Percentiles rank a stretch among this genome's conserved stretches.
phyloP scores from a whole-genome alignment of 1,140 invertebrate species.

The Agrypnia vestita region DNA sequence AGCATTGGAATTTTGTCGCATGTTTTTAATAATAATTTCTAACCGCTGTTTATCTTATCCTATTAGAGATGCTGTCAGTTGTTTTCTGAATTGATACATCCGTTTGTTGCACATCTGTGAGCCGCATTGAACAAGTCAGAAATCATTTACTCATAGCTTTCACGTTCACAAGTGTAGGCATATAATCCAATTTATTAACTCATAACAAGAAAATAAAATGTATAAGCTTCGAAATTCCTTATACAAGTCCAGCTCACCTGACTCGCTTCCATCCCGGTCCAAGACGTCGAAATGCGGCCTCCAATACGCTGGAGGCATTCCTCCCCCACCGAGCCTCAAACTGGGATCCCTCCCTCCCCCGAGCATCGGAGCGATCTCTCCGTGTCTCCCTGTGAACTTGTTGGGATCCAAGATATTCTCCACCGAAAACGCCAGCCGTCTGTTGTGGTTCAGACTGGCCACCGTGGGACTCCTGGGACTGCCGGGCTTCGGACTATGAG shows the following conservation, averaged over 20 bases:
- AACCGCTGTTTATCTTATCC: too few species aligned
- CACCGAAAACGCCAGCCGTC: constrained; percentile 87
- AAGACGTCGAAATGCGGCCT: constrained; percentile 75
- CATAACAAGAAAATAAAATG: too few species aligned
- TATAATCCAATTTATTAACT: too few species aligned
- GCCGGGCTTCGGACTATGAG: constrained; percentile 64
- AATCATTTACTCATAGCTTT: too few species aligned
- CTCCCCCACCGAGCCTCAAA: constrained; percentile 62
- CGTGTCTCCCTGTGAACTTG: constrained; percentile 84
- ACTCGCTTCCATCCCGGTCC: constrained; percentile 72
- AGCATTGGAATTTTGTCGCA: too few species aligned
- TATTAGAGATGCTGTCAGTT: too few species aligned
- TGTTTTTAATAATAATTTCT: too few species aligned
- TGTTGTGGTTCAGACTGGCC: constrained; percentile 63
- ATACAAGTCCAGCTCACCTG: constrained; percentile 71
- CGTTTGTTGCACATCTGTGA: too few species aligned
- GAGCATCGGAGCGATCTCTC: constrained; percentile 37
- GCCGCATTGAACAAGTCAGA: too few species aligned
- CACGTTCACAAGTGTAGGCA: too few species aligned
- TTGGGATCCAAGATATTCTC: constrained; percentile 94
- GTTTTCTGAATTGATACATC: too few species aligned
- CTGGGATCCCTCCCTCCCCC: constrained; percentile 10
- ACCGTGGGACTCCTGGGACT: constrained; percentile 66
- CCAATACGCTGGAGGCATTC: constrained; percentile 73
- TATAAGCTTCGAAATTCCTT: too few species aligned